These are phyloP conservation scores for Clanis bilineata DNA, from an alignment of 2,888 invertebrate species.

Conservation along the genomic window DNA sequence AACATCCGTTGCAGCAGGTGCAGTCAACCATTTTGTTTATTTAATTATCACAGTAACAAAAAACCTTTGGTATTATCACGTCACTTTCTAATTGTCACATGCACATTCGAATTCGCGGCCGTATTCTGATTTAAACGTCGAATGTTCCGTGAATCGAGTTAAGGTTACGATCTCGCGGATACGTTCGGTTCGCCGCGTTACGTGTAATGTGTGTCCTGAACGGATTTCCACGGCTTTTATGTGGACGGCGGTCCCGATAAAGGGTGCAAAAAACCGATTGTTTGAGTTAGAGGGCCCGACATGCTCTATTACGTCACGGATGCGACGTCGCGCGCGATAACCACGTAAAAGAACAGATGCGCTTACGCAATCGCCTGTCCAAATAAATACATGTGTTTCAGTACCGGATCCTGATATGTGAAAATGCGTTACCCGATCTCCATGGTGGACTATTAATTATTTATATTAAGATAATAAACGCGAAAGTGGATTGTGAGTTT, in stretches of 20 bases:
- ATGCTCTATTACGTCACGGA: slow-evolving; percentile 67
- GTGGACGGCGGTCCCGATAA: slow-evolving; percentile 73
- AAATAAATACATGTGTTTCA: slow-evolving; percentile 76
- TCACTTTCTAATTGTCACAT: slow-evolving; percentile 22
- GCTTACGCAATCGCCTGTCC: slow-evolving; percentile 68
- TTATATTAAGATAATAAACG: too few relatives aligned
- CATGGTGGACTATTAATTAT: too few relatives aligned
- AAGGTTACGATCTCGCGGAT: slow-evolving; percentile 57
- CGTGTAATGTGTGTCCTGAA: slow-evolving; percentile 78
- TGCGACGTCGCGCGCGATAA: slow-evolving; percentile 62
- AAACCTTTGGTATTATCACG: slow-evolving; percentile 41
- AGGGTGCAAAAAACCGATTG: slow-evolving; percentile 79
- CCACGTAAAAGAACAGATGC: slow-evolving; percentile 66
- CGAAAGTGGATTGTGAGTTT: not conserved
- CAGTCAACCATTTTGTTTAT: slow-evolving; percentile 55
- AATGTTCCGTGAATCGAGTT: slow-evolving; percentile 38
- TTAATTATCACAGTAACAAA: slow-evolving; percentile 65
- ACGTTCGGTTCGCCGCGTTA: slow-evolving; percentile 73
- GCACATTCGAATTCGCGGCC: slow-evolving; percentile 33
- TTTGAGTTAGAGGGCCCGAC: slow-evolving; percentile 69
- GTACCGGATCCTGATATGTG: slow-evolving; percentile 72
- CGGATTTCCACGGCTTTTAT: slow-evolving; percentile 78
- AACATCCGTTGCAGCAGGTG: slow-evolving; percentile 57
- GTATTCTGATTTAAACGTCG: slow-evolving; percentile 29
- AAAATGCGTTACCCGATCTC: slow-evolving; percentile 45